Conservation (phyloP, 2,113 vertebrate genomes). For the Dascyllus trimaculatus region DNA sequence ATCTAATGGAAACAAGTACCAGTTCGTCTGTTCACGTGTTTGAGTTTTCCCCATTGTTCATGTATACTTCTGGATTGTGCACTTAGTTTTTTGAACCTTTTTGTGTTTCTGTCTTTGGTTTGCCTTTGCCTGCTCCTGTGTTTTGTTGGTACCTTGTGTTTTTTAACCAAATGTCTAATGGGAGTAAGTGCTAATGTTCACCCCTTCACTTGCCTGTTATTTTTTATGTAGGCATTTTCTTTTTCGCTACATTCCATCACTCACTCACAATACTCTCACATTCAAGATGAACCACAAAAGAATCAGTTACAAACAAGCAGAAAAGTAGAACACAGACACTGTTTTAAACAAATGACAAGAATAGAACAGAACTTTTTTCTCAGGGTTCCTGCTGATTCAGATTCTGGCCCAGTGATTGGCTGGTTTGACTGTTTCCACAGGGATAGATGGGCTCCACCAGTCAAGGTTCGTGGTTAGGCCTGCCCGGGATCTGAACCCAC, state of each 20-base stretch:
- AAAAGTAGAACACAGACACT: background rate
- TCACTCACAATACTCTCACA: background rate
- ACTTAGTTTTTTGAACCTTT: no score
- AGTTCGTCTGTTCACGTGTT: no score
- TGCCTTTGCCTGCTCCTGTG: no score
- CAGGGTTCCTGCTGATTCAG: conserved; percentile 71
- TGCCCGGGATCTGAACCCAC: conserved; percentile 75
- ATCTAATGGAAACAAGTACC: no score
- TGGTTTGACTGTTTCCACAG: conserved; percentile 56
- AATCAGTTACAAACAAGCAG: no score
- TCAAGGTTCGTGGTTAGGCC: conserved; percentile 62
- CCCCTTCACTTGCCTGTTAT: background rate
- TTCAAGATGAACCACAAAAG: background rate
- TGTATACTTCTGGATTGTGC: no score
- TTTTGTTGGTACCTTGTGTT: no score
- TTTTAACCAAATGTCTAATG: no score
- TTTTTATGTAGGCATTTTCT: background rate
- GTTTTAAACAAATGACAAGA: conserved; percentile 27
- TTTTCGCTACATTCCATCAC: background rate
- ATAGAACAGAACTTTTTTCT: conserved; percentile 30
- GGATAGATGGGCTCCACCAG: conserved; percentile 66
- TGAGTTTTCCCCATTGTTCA: no score
- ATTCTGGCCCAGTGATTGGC: conserved; percentile 56
- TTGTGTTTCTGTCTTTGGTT: no score
- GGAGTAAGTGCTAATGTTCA: background rate